Percentiles rank a stretch among this genome's conserved stretches.
Evolutionary conservation across 2,888 invertebrate species (phyloP).

Genomic region (Caenorhabditis uteleia): DNA sequence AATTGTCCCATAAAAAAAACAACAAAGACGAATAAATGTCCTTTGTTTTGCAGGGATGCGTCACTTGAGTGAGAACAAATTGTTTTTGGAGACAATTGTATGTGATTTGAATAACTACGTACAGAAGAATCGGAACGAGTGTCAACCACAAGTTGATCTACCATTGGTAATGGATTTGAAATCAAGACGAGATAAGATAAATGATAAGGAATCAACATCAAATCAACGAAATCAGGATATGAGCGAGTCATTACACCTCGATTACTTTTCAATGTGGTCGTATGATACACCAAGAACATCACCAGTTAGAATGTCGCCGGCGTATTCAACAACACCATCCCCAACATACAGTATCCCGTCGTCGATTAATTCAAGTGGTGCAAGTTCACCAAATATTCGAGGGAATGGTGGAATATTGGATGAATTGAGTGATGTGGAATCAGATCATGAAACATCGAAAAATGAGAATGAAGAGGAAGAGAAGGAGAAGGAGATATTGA

Average conservation of each 20-base stretch:
- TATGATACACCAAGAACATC: conserved; percentile 36
- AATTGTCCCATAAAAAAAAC: too few relatives aligned
- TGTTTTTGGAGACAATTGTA: conserved; percentile 50
- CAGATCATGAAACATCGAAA: conserved; percentile 19
- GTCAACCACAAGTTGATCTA: conserved; percentile 24
- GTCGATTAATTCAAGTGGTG: conserved; percentile 30
- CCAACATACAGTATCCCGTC: conserved; percentile 20
- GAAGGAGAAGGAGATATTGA: conserved; percentile 7
- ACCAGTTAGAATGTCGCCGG: conserved; percentile 16
- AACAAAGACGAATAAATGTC: too few relatives aligned
- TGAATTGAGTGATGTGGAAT: conserved; percentile 32
- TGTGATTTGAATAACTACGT: conserved; percentile 43
- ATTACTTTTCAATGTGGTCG: conserved; percentile 41
- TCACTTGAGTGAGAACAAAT: conserved; percentile 29
- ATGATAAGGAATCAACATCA: neutral
- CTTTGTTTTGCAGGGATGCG: conserved; percentile 25
- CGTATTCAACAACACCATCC: conserved; percentile 28
- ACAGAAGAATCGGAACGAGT: conserved; percentile 27
- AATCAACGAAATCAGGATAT: neutral
- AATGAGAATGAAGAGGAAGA: conserved; percentile 13
- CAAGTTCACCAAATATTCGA: conserved; percentile 13
- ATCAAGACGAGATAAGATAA: conserved; percentile 4
- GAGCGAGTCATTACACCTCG: conserved; percentile 33
- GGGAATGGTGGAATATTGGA: conserved; percentile 26
- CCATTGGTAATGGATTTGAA: conserved; percentile 13